Evolutionary conservation across 2,797 vertebrate species (phyloP).

Genomic region (Chiloscyllium punctatum): DNA sequence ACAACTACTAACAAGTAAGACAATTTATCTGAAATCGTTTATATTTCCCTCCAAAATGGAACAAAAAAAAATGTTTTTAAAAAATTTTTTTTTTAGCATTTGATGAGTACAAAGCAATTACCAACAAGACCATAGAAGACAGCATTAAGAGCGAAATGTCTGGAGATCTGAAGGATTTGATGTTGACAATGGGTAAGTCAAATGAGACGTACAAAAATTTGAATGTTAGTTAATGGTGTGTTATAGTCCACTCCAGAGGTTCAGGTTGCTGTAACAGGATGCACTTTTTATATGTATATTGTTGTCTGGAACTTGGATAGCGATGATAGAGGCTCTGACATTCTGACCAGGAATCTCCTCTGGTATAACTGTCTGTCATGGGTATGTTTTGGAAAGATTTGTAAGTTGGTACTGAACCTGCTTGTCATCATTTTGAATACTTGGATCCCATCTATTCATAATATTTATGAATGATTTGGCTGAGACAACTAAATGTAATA

Average conservation of each 20-base stretch:
- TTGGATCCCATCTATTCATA: no score
- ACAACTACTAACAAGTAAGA: constrained; percentile 66
- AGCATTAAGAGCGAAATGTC: constrained; percentile 79
- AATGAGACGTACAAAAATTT: background rate
- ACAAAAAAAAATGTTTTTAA: background rate
- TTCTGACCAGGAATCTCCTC: background rate
- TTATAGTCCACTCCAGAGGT: background rate
- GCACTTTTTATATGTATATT: background rate
- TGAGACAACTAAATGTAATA: no score
- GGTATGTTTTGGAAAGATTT: background rate
- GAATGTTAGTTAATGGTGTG: background rate
- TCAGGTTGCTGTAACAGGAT: background rate
- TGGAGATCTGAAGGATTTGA: constrained; percentile 65
- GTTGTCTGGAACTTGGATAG: background rate
- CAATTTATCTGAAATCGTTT: background rate
- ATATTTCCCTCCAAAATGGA: background rate
- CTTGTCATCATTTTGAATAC: no score
- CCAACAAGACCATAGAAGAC: constrained; percentile 76
- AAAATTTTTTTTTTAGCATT: constrained; percentile 58
- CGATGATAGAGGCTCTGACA: background rate
- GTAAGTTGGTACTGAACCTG: no score
- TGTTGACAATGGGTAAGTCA: constrained; percentile 72
- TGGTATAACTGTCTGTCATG: background rate
- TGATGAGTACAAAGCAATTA: constrained; percentile 72
- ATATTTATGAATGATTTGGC: no score